Base-by-base conservation (phyloP, 2,888 invertebrate genomes). In the Achlya flavicornis region DNA sequence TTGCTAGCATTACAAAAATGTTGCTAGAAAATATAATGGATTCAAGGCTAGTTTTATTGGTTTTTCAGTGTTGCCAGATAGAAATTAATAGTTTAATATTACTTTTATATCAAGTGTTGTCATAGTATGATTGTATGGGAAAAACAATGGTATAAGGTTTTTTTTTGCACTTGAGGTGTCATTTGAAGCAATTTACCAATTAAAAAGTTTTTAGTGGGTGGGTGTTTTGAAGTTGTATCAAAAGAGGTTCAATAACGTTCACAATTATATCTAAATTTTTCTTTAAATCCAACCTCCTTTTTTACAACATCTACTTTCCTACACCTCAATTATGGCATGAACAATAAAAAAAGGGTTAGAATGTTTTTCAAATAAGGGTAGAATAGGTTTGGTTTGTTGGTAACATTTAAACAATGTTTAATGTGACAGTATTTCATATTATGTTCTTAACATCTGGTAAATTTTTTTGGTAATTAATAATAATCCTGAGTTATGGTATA, bases 41-140 rank as follows among this genome's bases (percentile, higher is more conserved):
- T 53, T 14, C 19, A 19, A 19, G 16, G 53, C 53, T 53, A 53
- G 53, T 19, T 10, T 7, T n/a, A n/a, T 46, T 46, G 46, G 3
- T 46, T 46, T n/a, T 46, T 46, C 3, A 53, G 53, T 66, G 61
- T 71, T 73, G 70, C 73, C 66, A 78, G 67, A 48, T 3, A 58
- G 16, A n/a, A 10, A 2, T 48, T 48, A n/a, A 48, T 16, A 16
- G 43, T 43, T 5, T 3, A 43, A 43, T 43, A 14, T 43, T 43
- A 6, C 1, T 12, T 3, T 3, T 10, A 16, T 48, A 48, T 48
- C 48, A 48, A 48, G 16, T 48, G 48, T 16, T 48, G n/a, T 48
- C 48, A 43, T 43, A 43, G 43, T 43, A 43, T 48, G 6, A n/a
- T 4, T 48, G 6, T 53, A 53, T 16, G 8, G 53, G 16, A 53